Conservation (phyloP, 2,797 vertebrate genomes). For the Oreortyx pictus region DNA sequence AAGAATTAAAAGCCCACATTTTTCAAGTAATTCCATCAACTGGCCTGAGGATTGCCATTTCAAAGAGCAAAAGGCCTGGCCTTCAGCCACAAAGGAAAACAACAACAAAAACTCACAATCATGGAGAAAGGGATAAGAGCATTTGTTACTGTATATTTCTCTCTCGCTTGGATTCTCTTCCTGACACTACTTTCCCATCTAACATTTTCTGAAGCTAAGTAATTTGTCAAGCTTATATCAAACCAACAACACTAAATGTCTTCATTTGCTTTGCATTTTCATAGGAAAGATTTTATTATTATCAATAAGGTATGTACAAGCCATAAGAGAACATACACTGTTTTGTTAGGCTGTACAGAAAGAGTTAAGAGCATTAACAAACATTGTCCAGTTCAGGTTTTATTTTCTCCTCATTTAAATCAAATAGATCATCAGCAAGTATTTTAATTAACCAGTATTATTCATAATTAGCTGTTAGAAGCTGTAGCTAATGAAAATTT, state of each 20-base stretch:
- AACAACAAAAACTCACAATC: neutral
- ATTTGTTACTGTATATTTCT: neutral
- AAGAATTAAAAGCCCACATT: neutral
- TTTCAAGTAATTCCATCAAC: neutral
- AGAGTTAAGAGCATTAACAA: constrained; percentile 1
- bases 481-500: constrained; percentile 66
- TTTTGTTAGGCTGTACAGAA: neutral
- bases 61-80: neutral
- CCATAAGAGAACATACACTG: neutral
- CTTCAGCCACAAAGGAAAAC: neutral
- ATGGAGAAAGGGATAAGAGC: neutral
- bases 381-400: neutral
- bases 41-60: neutral
- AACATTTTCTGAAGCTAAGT: neutral
- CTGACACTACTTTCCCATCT: neutral
- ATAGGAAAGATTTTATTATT: neutral
- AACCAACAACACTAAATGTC: neutral
- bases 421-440: neutral
- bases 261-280: neutral
- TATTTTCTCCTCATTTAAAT: neutral
- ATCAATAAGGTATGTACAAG: neutral
- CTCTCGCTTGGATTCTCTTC: neutral
- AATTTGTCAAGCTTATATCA: neutral
- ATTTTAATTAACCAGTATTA: constrained; percentile 56
- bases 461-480: constrained; percentile 58